Percentiles rank a stretch among this genome's conserved stretches.
Conservation (phyloP, 92 coral and sea anemone species). For the Palythoa caribaeorum region DNA sequence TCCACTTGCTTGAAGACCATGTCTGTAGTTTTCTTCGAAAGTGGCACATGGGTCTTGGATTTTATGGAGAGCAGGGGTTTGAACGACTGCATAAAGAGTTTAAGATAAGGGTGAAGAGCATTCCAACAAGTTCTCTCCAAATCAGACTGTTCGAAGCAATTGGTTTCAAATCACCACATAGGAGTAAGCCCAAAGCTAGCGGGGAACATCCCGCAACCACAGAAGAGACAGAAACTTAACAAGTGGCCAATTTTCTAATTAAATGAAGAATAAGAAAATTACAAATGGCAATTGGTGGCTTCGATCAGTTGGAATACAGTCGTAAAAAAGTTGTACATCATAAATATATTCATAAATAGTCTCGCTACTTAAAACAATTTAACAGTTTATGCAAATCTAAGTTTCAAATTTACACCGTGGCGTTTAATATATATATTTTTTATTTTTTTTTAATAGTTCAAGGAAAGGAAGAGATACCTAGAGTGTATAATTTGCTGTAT, state of each 20-base stretch:
- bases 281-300: background rate
- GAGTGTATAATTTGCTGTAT: too few species aligned
- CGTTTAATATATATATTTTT: too few species aligned
- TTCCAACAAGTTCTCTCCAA: constrained; percentile 41
- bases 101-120: constrained; percentile 25
- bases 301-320: background rate
- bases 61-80: constrained; percentile 43
- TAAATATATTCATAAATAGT: background rate
- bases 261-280: background rate
- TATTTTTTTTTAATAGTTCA: too few species aligned
- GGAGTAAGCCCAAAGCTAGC: constrained; percentile 45
- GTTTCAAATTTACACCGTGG: background rate
- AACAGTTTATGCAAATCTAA: background rate
- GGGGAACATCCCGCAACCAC: constrained; percentile 45
- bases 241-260: background rate
- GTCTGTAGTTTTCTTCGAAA: constrained; percentile 37
- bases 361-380: background rate
- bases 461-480: too few species aligned
- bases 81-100: constrained; percentile 31
- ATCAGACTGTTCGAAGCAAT: constrained; percentile 36
- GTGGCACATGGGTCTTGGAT: constrained; percentile 51
- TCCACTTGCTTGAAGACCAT: constrained; percentile 49
- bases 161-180: constrained; percentile 37
- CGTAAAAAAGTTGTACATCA: background rate
- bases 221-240: background rate